Percentiles rank a stretch among this genome's conserved stretches.
phyloP scores from a whole-genome alignment of 2,888 invertebrate genomes.

The Torymus tubicola region DNA sequence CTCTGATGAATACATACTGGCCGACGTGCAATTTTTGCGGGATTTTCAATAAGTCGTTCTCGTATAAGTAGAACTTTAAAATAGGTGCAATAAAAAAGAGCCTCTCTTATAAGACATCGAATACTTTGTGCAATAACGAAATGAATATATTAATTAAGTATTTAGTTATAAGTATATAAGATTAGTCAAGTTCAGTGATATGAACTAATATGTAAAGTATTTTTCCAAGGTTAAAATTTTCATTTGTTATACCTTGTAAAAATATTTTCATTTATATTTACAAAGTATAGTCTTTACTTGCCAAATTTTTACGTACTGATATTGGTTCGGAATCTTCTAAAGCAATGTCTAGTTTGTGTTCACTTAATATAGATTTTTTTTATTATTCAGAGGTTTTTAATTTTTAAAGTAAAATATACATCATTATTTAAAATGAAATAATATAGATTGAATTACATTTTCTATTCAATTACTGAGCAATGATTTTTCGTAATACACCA shows the following conservation, averaged over 20 bases:
- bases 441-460: too few relatives aligned
- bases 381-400: too few relatives aligned
- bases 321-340: conserved; percentile 26
- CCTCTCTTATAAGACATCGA: conserved; percentile 49
- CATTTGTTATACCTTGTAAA: conserved; percentile 1
- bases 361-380: too few relatives aligned
- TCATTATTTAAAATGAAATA: too few relatives aligned
- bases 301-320: conserved; percentile 49
- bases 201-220: conserved; percentile 20
- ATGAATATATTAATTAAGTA: conserved; percentile 16
- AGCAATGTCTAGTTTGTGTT: neutral
- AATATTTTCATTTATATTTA: conserved; percentile 8
- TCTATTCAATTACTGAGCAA: neutral
- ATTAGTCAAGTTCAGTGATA: conserved; percentile 32
- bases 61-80: conserved; percentile 11
- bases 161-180: conserved; percentile 13
- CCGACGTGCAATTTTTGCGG: conserved; percentile 50
- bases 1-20: conserved; percentile 20
- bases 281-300: conserved; percentile 51
- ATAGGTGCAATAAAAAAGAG: conserved; percentile 50
- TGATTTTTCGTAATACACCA: neutral
- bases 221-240: conserved; percentile 27
- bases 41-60: conserved; percentile 20
- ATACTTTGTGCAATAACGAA: conserved; percentile 54
- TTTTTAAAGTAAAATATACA: too few relatives aligned